Base-by-base conservation (phyloP, 2,888 invertebrate genomes). In the Nemoura dubitans region DNA sequence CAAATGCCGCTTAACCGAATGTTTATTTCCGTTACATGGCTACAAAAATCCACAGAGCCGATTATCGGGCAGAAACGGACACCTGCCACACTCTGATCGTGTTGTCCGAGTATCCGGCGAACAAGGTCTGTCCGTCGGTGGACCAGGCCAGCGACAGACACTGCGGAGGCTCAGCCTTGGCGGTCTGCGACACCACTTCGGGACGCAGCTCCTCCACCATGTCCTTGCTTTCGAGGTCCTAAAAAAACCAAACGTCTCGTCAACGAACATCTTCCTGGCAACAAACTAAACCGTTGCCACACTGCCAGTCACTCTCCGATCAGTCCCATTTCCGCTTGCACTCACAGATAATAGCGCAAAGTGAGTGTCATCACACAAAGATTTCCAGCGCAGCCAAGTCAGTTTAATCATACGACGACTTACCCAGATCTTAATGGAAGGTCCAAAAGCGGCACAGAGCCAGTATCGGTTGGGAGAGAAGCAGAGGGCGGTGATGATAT, bases 401-500 rank as follows among this genome's bases (percentile, higher is more conserved):
- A n/a, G n/a, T n/a, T n/a, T n/a, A n/a, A n/a, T n/a, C n/a, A n/a
- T n/a, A n/a, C n/a, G n/a, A n/a, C n/a, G n/a, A 90, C 93, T 90
- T 93, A 96, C 96, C 99, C 99, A 99, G 92, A 99, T 99, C 93
- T 98, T 99, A 92, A 99, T 99, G 90, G 97, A 96, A 89, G 98
- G 97, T 90, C 99, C 99, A 90, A 97, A 99, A 28, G 99, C 99
- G 91, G 99, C 99, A 92, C 99, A 99, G 89, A 99, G 94, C 99
- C 99, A 99, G 91, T 99, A 99, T 88, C 99, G 96, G 94, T 99
- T 99, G 88, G 99, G 99, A 89, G 98, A 98, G 96, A 99, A 99
- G 95, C 98, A 98, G 90, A 99, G 93, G 5, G 99, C 97, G 90
- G 98, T 99, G 93, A 99, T 99, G 92, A 97, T 97, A 91, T 99